Conservation (phyloP, 2,113 vertebrate species). For the Illadopsis cleaveri region DNA sequence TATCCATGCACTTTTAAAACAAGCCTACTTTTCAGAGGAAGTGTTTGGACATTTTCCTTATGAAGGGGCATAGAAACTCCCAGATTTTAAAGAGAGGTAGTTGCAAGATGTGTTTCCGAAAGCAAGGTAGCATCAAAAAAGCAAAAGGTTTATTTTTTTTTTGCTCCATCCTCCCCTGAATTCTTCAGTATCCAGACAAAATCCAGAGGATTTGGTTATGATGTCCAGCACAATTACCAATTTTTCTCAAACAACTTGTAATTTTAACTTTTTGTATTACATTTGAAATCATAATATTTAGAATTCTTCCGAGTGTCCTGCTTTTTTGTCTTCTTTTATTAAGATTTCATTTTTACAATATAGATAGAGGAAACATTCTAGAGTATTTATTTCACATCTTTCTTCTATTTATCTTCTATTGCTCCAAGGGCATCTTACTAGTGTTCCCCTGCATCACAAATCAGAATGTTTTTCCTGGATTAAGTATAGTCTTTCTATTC, state of each 20-base stretch:
- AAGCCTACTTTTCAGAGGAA: neutral
- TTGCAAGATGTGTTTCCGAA: neutral
- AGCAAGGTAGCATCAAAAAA: neutral
- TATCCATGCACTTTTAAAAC: neutral
- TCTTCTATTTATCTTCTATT: neutral
- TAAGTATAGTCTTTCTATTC: neutral
- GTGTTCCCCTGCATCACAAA: neutral
- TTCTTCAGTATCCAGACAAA: neutral
- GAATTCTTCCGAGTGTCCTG: neutral
- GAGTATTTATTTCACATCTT: neutral
- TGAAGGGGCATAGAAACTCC: neutral
- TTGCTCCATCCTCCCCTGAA: rapidly evolving
- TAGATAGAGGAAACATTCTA: neutral
- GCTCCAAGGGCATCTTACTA: neutral
- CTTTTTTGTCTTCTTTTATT: neutral
- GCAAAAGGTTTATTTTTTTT: rapidly evolving
- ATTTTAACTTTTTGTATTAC: neutral
- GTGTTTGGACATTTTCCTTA: neutral
- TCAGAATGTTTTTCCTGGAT: neutral
- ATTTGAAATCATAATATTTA: neutral
- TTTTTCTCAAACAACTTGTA: neutral
- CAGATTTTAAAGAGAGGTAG: neutral
- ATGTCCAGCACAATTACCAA: neutral
- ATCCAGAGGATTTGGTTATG: neutral
- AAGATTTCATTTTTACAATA: neutral